These are phyloP conservation scores for Champsocephalus esox DNA, from an alignment of 2,797 vertebrate species.

Conservation along the genomic window DNA sequence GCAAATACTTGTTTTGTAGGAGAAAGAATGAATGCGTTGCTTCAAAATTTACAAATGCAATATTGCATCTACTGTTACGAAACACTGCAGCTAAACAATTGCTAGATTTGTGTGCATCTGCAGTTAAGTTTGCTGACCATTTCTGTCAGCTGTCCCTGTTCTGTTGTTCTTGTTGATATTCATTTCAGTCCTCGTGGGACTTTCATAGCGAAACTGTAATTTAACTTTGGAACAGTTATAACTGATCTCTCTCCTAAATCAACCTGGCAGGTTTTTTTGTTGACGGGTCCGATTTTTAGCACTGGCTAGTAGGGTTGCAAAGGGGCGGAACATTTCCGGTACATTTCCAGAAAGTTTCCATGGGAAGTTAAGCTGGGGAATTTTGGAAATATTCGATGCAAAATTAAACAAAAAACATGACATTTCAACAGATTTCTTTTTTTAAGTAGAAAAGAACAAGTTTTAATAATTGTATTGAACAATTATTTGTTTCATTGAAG, in stretches of 20 bases:
- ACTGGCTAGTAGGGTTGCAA: background rate
- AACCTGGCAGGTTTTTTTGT: background rate
- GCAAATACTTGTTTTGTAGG: slow-evolving; percentile 5
- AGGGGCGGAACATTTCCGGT: too few species aligned
- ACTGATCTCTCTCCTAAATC: background rate
- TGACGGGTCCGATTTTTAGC: background rate
- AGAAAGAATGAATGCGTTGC: background rate
- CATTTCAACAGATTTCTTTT: too few species aligned
- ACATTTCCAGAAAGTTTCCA: too few species aligned
- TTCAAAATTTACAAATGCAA: background rate
- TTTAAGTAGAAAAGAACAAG: too few species aligned
- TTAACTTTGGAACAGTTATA: background rate
- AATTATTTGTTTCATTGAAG: too few species aligned
- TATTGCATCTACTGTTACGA: background rate
- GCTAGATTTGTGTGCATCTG: background rate
- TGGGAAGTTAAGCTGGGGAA: too few species aligned
- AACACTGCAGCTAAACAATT: background rate
- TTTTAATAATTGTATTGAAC: too few species aligned
- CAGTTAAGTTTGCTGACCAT: background rate
- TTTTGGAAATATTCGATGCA: too few species aligned
- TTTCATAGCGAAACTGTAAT: background rate
- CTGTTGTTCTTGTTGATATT: slow-evolving; percentile 3
- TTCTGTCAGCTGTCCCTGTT: background rate
- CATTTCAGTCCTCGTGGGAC: background rate
- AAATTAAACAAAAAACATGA: too few species aligned